Evolutionary conservation across 2,888 invertebrate species (phyloP).

Genomic region (Tanytarsus gracilentus): DNA sequence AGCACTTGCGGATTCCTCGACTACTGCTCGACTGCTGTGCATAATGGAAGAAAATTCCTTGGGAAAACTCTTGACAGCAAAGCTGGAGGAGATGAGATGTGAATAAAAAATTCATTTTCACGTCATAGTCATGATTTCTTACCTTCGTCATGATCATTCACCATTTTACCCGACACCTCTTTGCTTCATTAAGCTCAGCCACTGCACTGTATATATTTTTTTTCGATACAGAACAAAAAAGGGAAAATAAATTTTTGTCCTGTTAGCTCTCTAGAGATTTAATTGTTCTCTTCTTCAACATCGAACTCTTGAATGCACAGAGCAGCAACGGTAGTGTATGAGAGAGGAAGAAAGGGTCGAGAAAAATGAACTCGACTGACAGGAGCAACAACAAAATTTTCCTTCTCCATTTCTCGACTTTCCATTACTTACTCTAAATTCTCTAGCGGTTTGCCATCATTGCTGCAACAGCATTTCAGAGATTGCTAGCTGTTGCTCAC

Average conservation of each 20-base stretch:
- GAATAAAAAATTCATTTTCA: constrained; percentile 24
- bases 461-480: neutral
- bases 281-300: neutral
- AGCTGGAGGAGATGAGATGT: neutral
- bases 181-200: constrained; percentile 17
- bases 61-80: too few relatives aligned
- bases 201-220: neutral
- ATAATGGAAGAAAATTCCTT: neutral
- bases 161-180: constrained; percentile 17
- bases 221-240: neutral
- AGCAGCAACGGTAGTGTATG: neutral
- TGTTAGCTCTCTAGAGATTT: neutral
- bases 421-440: constrained; percentile 1
- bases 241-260: neutral
- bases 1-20: too few relatives aligned
- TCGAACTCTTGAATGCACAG: neutral
- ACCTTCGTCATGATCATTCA: constrained; percentile 4
- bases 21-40: neutral
- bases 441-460: neutral
- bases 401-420: too few relatives aligned
- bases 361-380: too few relatives aligned
- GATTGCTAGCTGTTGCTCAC: neutral
- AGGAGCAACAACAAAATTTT: too few relatives aligned
- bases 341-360: neutral
- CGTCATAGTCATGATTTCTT: constrained; percentile 23